Conservation (phyloP, 2,113 vertebrate genomes). For the Sceloporus tristichus region DNA sequence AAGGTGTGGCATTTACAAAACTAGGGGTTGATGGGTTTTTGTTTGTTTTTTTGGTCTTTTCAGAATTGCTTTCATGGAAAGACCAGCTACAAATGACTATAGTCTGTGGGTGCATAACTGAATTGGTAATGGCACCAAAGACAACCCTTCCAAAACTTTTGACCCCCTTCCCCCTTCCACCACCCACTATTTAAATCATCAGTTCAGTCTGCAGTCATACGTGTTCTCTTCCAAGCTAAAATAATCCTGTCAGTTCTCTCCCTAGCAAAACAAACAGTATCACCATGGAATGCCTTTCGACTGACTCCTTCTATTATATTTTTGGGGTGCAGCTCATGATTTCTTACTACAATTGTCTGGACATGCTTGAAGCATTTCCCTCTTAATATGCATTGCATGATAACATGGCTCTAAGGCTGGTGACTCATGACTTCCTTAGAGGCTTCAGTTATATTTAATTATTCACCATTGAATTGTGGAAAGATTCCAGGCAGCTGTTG, state of each 20-base stretch:
- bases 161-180: neutral
- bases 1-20: conserved; percentile 45
- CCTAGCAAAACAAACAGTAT: conserved; percentile 33
- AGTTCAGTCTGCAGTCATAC: conserved; percentile 24
- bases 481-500: conserved; percentile 73
- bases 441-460: conserved; percentile 70
- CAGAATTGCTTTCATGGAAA: conserved; percentile 7
- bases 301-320: conserved; percentile 64
- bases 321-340: conserved; percentile 65
- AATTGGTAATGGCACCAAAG: conserved; percentile 20
- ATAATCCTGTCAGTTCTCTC: neutral
- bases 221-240: neutral
- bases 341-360: conserved; percentile 73
- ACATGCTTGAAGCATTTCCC: conserved; percentile 73
- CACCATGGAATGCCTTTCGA: conserved; percentile 63
- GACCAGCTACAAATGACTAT: neutral
- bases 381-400: conserved; percentile 75
- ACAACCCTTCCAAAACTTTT: neutral
- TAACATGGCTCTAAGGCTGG: conserved; percentile 70
- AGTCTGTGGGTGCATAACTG: conserved; percentile 3
- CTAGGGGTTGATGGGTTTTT: neutral
- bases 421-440: conserved; percentile 76
- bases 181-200: conserved; percentile 15
- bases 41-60: neutral
- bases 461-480: conserved; percentile 69